Conservation (phyloP, 1,140 invertebrate genomes). For the Zophobas atratus region DNA sequence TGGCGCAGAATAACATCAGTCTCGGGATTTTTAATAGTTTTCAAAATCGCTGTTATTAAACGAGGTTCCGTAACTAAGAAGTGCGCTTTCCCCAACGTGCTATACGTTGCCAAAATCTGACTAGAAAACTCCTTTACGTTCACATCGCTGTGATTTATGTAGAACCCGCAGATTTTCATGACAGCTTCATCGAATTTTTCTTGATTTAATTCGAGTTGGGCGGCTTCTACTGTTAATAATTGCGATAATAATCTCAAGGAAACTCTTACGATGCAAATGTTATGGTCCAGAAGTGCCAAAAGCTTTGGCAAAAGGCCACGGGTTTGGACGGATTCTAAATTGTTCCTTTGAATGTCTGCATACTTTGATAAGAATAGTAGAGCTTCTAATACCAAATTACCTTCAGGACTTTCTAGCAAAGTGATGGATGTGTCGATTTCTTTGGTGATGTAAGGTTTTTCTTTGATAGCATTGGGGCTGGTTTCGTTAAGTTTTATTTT, state of each 20-base stretch:
- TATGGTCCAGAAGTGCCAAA: constrained; percentile 52
- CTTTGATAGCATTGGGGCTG: constrained; percentile 55
- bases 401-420: constrained; percentile 59
- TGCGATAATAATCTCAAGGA: constrained; percentile 54
- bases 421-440: constrained; percentile 60
- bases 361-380: constrained; percentile 61
- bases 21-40: constrained; percentile 52
- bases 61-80: constrained; percentile 54
- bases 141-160: constrained; percentile 53
- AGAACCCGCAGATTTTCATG: constrained; percentile 54
- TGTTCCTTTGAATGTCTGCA: constrained; percentile 56
- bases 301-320: constrained; percentile 55
- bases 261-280: constrained; percentile 58
- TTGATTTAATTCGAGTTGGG: constrained; percentile 55
- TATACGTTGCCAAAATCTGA: constrained; percentile 53
- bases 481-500: constrained; percentile 49
- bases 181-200: constrained; percentile 55
- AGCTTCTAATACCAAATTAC: constrained; percentile 58
- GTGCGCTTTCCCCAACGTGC: constrained; percentile 48
- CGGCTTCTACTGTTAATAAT: constrained; percentile 51
- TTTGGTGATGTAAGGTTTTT: constrained; percentile 57
- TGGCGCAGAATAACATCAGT: constrained; percentile 48
- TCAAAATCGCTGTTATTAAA: constrained; percentile 54
- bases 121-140: constrained; percentile 55
- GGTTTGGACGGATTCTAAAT: constrained; percentile 52